Evolutionary conservation across 37 sponge, comb jelly and placozoan genomes (phyloP).

Genomic region (Halisarca cf. caerulea): DNA sequence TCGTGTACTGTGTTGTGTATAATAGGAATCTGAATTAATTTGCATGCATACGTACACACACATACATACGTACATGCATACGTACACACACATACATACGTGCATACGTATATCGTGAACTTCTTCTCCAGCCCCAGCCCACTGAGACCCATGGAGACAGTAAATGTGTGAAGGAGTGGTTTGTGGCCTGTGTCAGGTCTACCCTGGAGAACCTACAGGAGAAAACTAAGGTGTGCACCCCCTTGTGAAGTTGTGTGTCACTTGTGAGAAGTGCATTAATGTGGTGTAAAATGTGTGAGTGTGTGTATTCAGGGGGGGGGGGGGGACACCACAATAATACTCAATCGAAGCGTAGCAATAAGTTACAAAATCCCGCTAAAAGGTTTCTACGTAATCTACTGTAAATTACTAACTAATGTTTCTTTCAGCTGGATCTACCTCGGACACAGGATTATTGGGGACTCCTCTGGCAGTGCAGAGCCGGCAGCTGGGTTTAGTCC

Average conservation of each 20-base stretch:
- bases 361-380: too few relatives aligned
- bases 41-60: not conserved
- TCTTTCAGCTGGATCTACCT: not conserved
- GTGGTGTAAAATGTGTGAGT: too few relatives aligned
- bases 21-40: too few relatives aligned
- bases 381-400: too few relatives aligned
- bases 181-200: conserved; percentile 34
- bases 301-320: too few relatives aligned
- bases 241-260: too few relatives aligned
- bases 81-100: conserved; percentile 22
- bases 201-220: conserved; percentile 35
- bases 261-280: too few relatives aligned
- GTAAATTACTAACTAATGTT: too few relatives aligned
- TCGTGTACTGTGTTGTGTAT: too few relatives aligned
- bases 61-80: not conserved
- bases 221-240: conserved; percentile 18
- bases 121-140: conserved; percentile 32
- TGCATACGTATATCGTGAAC: conserved; percentile 20
- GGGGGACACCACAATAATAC: not conserved
- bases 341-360: too few relatives aligned
- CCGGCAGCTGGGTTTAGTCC: too few relatives aligned
- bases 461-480: not conserved
- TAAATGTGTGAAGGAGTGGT: conserved; percentile 61
- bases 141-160: conserved; percentile 59
- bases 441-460: not conserved